Conservation (phyloP, 2,113 vertebrate species). For the Bufo gargarizans region DNA sequence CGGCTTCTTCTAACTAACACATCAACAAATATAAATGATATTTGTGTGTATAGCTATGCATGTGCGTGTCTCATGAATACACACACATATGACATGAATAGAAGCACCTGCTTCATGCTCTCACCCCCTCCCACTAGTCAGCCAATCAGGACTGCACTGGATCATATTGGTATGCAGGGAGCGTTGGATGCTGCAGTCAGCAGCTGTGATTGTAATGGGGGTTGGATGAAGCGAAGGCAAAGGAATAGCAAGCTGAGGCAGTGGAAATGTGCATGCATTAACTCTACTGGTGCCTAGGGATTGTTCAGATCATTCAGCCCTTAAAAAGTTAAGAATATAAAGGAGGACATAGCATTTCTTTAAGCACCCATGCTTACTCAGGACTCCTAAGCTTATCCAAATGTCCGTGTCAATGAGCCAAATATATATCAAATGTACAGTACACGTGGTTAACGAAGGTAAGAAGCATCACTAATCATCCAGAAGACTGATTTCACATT, state of each 20-base stretch:
- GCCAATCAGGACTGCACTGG: slow-evolving; percentile 29
- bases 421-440: neutral
- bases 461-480: neutral
- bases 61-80: slow-evolving; percentile 25
- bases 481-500: neutral
- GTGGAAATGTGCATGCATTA: slow-evolving; percentile 37
- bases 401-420: neutral
- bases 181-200: slow-evolving; percentile 56
- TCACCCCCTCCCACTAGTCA: slow-evolving; percentile 18
- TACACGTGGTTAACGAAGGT: neutral
- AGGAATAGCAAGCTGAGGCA: slow-evolving; percentile 36
- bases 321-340: neutral
- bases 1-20: neutral
- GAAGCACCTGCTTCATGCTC: slow-evolving; percentile 3
- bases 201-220: slow-evolving; percentile 58
- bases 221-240: slow-evolving; percentile 38
- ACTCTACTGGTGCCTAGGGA: neutral
- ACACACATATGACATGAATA: slow-evolving; percentile 39
- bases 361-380: neutral
- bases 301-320: neutral
- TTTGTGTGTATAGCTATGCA: slow-evolving; percentile 11
- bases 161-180: slow-evolving; percentile 52
- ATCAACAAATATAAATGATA: slow-evolving; percentile 11
- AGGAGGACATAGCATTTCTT: neutral
- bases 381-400: neutral